Conservation (phyloP, 2,888 invertebrate species). For the Drosophila putrida region DNA sequence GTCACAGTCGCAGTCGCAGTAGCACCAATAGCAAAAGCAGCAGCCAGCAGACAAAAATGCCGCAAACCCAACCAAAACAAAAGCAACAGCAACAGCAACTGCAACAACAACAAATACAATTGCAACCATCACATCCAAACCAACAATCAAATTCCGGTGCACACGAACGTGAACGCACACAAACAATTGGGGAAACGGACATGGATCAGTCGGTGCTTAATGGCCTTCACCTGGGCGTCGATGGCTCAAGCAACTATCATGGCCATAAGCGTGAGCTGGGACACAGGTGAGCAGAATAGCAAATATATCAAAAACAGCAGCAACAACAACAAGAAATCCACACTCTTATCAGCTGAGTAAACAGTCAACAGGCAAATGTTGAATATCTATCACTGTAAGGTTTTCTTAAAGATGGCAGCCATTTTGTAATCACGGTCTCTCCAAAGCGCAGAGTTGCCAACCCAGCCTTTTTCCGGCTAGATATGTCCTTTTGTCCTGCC, state of each 20-base stretch:
- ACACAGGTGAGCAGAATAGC: constrained; percentile 82
- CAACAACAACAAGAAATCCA: neutral
- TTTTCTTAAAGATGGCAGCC: neutral
- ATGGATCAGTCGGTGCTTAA: constrained; percentile 81
- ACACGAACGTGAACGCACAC: constrained; percentile 64
- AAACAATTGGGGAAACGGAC: constrained; percentile 78
- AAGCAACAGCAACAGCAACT: constrained; percentile 24
- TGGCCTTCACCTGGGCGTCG: constrained; percentile 57
- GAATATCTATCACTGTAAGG: neutral
- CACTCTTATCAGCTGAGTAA: constrained; percentile 32
- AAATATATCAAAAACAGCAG: neutral
- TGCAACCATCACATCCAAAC: constrained; percentile 36
- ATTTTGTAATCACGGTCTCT: constrained; percentile 1
- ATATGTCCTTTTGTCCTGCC: no score
- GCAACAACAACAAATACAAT: neutral
- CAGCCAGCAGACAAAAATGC: constrained; percentile 49
- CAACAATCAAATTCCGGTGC: constrained; percentile 20
- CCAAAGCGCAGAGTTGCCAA: constrained; percentile 2
- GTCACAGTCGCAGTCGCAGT: constrained; percentile 30
- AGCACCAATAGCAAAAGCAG: constrained; percentile 23
- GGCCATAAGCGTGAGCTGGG: constrained; percentile 83
- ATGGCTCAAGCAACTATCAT: constrained; percentile 63
- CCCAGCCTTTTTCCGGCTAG: no score
- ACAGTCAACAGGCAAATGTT: constrained; percentile 3
- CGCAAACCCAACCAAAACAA: constrained; percentile 37